Evolutionary conservation across 1,140 invertebrate species (phyloP), one percentile per base, ranked within the genome.

Genomic region (Chironomus tepperi): DNA sequence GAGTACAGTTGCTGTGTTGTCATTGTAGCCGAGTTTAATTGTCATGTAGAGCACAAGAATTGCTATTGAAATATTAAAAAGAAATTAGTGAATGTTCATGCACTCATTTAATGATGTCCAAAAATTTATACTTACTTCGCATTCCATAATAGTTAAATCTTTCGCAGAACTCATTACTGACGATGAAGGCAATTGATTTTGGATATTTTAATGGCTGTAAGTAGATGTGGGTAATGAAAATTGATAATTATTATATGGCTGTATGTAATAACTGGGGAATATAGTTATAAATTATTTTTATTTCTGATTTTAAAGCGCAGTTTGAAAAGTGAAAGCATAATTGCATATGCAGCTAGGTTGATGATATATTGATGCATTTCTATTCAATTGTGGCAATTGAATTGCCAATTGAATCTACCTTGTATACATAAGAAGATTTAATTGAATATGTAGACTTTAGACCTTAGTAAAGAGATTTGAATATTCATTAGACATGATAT

Each of bases 151-250:
- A 98, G 47, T 91, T 94, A 83, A 98, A 98, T 79, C 96, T 87
- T 84, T 98, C 97, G 83, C 96, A 98, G 81, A 98, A 97, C 83
- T 98, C 97, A 88, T 95, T 97, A 79, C 89, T 90, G 75, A 98
- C 86, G 79, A 98, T 98, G 82, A 97, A 97, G 79, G 93, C 94
- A n/a, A 97, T 90, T 3, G 93, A 88, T 80, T 90, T 92, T 0
- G 96, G 96, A 80, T 96, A 97, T 15, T 87, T 88, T 9, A 89
- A 77, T 85, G 90, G 89, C 91, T 93, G 85, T 75, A 86, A 88
- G 76, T n/a, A n/a, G 78, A 34, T 5, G 5, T 34, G 24, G 24
- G 24, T 2, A 34, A 5, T 2, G 24, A 34, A 34, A 34, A 34
- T 34, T 34, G 5, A 34, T 34, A 34, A 34, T 34, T 34, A 34